A percentile compares a stretch with the other conserved stretches of the same genome.
Conservation (phyloP, 2,797 vertebrate genomes). For the Esox lucius region DNA sequence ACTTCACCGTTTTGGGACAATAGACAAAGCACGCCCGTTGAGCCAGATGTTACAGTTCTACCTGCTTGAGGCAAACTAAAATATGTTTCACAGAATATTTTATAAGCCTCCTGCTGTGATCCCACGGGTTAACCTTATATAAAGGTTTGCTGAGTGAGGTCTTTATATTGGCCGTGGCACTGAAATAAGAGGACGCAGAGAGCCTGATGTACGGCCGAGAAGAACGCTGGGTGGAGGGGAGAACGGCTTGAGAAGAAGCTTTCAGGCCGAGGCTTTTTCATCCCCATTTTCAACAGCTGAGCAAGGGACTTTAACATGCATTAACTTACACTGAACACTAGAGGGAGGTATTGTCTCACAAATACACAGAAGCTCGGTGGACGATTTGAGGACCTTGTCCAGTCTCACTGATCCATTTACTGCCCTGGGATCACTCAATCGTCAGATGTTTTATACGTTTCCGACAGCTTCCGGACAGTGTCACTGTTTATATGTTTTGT, state of each 20-base stretch:
- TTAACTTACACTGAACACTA: slow-evolving; percentile 34
- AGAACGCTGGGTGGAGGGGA: not conserved
- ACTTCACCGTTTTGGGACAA: no score
- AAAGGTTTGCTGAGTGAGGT: no score
- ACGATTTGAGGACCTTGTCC: not conserved
- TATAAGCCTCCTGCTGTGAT: not conserved
- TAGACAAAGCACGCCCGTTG: no score
- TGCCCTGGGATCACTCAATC: not conserved
- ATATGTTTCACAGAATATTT: not conserved
- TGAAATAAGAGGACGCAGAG: not conserved
- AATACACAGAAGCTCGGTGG: not conserved
- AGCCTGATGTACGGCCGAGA: not conserved
- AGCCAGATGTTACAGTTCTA: no score
- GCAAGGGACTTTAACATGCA: not conserved
- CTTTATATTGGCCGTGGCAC: not conserved
- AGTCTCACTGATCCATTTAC: not conserved
- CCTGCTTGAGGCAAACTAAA: no score
- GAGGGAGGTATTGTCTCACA: slow-evolving; percentile 50
- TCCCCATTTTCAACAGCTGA: not conserved
- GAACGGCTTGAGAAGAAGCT: not conserved
- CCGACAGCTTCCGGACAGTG: no score
- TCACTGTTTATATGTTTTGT: no score
- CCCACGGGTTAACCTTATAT: no score
- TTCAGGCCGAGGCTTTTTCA: not conserved
- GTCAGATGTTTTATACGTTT: no score